Base-by-base conservation (phyloP, 64 coral and sea anemone species). In the Porites australiensis region DNA sequence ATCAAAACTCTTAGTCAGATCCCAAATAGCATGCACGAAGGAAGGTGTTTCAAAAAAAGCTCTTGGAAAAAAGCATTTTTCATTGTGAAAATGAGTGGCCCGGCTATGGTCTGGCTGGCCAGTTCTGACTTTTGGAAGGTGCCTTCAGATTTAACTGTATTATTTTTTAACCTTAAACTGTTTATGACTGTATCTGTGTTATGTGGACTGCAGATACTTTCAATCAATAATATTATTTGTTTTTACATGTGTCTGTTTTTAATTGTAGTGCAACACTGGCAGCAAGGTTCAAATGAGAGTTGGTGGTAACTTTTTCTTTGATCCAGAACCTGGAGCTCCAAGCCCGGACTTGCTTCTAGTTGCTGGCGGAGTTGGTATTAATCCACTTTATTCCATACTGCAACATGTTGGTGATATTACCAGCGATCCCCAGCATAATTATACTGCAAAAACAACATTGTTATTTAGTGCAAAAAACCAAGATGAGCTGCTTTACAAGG, bases 321-420 rank as follows among this genome's bases (percentile, higher is more conserved):
- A 92, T 77, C 82, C 19, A 10, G 75, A 79, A 66, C 51, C 14
- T 64, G 71, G 58, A 11, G 73, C 27, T 52, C 10, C 71, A 4
- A 87, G 51, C 21, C 73, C 83, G 23, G 84, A 94, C 74, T 57
- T 97, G 6, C 84, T 97, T 55, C 83, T 97, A 8, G 82, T 97
- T 73, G 95, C 92, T 76, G 95, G 95, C 77, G 95, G 95, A 73
- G 95, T 97, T 55, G 95, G 95, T 16, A 91, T 97, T 20, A 97
- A 97, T 71, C 95, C 95, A 54, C 13, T 97, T 52, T 94, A 88
- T 68, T 97, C 95, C 67, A 94, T 97, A 74, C 64, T 94, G 20
- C 79, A 77, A 75, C 89, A 90, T 74, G 79, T 90, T 48, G 62
- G 73, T 58, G 91, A 96, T 60, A 72, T 86, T 43, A 67, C 44